Evolutionary conservation across 2,797 vertebrate species (phyloP).

Genomic region (Arnoldichthys spilopterus): DNA sequence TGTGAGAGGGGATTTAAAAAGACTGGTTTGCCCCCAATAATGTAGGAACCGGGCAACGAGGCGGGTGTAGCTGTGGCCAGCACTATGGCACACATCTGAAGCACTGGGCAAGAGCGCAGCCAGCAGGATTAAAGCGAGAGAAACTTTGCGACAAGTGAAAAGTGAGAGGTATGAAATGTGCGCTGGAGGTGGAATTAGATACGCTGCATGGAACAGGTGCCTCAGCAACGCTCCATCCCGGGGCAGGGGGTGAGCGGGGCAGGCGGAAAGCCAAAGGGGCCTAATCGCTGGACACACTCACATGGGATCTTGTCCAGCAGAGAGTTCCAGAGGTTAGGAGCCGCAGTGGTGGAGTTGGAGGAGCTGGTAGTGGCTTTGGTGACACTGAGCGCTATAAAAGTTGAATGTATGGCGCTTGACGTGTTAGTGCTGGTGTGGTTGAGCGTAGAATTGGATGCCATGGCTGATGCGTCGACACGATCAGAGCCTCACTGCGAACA

Average conservation of each 20-base stretch:
- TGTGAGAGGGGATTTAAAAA: slow-evolving; percentile 60
- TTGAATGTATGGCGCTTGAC: slow-evolving; percentile 25
- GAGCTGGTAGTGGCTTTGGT: slow-evolving; percentile 1
- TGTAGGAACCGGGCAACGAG: neutral
- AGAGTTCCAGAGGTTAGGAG: slow-evolving; percentile 54
- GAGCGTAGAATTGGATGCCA: neutral
- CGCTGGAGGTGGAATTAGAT: slow-evolving; percentile 61
- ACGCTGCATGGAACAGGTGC: slow-evolving; percentile 57
- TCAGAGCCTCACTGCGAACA: slow-evolving; percentile 46
- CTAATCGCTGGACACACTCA: slow-evolving; percentile 73
- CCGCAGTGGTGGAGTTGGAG: slow-evolving; percentile 33
- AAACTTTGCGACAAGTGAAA: slow-evolving; percentile 62
- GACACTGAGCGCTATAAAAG: neutral
- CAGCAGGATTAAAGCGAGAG: slow-evolving; percentile 57
- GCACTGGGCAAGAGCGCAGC: slow-evolving; percentile 49
- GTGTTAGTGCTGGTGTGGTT: slow-evolving; percentile 14
- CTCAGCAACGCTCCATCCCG: slow-evolving; percentile 27
- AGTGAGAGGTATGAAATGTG: slow-evolving; percentile 67
- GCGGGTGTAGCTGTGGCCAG: slow-evolving; percentile 34
- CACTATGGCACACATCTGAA: slow-evolving; percentile 56
- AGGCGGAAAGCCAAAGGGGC: neutral
- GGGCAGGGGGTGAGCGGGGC: slow-evolving; percentile 7
- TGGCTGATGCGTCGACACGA: slow-evolving; percentile 12
- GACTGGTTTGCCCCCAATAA: slow-evolving; percentile 22
- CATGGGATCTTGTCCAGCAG: slow-evolving; percentile 78